Base-by-base conservation (phyloP, 2,113 vertebrate species). In the Elephas maximus region DNA sequence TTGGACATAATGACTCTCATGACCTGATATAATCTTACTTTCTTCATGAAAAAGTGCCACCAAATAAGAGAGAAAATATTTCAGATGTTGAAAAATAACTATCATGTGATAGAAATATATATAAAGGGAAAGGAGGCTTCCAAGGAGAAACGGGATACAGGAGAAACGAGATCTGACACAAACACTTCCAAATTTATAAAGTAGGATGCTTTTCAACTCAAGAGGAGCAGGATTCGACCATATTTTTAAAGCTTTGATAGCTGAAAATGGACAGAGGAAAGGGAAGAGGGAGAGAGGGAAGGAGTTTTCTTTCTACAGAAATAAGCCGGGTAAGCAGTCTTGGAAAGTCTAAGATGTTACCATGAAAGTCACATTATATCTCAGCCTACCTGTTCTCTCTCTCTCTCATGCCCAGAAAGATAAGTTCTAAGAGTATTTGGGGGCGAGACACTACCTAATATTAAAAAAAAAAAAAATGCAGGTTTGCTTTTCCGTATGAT, bases 1-100 rank as follows among this genome's bases (percentile, higher is more conserved):
- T 88, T 88, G 8, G 67, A 12, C 44, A 5, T 74, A 86, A 89
- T 28, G 23, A 86, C 20, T 8, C 28, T 95, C 28, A 48, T 76
- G 48, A 94, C 81, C 12, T 37, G 17, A 83, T 21, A 71, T 65
- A 85, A 92, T 60, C 4, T 24, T 53, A 90, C 1, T 41, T 83
- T 71, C 10, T 71, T 77, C 67, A 18, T 79, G 79, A 79, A 86
- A 94, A 85, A 81, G 44, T 86, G 63, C 20, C 33, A 95, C 9
- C 33, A 62, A n/a, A 71, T 37, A 94, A 88, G 41, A 57, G 1
- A 48, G 48, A 94, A 93, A 83, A 69, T 76, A 33, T 3, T 37
- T 7, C 82, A 90, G 62, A 95, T 84, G 23, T 41, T 41, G 33
- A 84, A 95, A 71, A 87, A 28, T 51, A 53, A 93, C n/a, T 67